These are phyloP conservation scores for Leptestheria dahalacensis DNA, from an alignment of 1,140 invertebrate genomes.

Conservation along the genomic window DNA sequence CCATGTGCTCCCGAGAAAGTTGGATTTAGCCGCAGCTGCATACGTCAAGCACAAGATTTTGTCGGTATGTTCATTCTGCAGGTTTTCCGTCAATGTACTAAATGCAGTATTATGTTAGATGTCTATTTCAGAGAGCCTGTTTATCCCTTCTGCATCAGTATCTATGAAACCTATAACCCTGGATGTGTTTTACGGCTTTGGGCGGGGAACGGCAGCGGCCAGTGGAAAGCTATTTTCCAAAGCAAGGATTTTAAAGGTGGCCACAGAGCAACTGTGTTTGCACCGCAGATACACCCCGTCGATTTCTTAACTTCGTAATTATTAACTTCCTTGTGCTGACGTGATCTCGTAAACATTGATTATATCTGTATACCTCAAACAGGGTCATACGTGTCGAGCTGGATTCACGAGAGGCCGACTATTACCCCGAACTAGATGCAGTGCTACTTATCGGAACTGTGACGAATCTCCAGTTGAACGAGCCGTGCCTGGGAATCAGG, in stretches of 20 bases:
- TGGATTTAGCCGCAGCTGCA: constrained; percentile 49
- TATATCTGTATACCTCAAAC: constrained; percentile 19
- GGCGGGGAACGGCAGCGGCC: constrained; percentile 37
- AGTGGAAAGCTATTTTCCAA: constrained; percentile 65
- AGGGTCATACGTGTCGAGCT: constrained; percentile 67
- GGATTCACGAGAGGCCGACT: constrained; percentile 58
- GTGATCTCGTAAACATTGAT: background rate
- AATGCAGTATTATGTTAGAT: constrained; percentile 20
- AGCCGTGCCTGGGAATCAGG: background rate
- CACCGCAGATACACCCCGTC: constrained; percentile 45
- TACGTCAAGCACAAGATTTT: constrained; percentile 66
- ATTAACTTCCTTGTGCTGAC: background rate
- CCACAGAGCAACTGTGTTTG: constrained; percentile 51
- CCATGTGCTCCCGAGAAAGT: constrained; percentile 33
- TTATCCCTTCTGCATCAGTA: constrained; percentile 53
- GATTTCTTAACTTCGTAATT: constrained; percentile 45
- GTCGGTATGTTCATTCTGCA: constrained; percentile 43
- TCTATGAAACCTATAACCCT: constrained; percentile 83
- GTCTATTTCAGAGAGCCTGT: constrained; percentile 50
- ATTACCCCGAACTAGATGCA: constrained; percentile 79
- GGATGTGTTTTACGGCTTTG: constrained; percentile 69
- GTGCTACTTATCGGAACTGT: constrained; percentile 50
- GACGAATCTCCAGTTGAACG: constrained; percentile 10
- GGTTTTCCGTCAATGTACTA: background rate
- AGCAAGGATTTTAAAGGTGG: constrained; percentile 42